These are phyloP conservation scores for Galerucella calmariensis DNA, from an alignment of 2,888 invertebrate species.

Conservation along the genomic window DNA sequence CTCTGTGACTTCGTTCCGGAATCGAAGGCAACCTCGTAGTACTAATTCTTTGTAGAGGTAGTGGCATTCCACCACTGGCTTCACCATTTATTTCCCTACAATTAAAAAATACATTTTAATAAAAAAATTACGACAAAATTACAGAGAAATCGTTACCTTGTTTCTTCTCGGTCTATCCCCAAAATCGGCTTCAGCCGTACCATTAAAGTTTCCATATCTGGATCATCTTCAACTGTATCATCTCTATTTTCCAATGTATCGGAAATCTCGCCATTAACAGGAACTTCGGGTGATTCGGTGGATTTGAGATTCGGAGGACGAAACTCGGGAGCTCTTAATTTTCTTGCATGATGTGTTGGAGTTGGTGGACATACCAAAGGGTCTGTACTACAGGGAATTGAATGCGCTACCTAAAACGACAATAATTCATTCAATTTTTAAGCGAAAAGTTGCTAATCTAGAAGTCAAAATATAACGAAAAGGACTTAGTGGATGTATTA, in stretches of 20 bases:
- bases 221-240: conserved; percentile 19
- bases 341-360: conserved; percentile 85
- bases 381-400: conserved; percentile 26
- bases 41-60: conserved; percentile 76
- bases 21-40: conserved; percentile 84
- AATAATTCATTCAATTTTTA: no score
- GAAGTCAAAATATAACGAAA: no score
- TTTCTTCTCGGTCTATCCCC: conserved; percentile 46
- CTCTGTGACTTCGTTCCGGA: conserved; percentile 75
- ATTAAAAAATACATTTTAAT: background rate
- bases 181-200: conserved; percentile 29
- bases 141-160: conserved; percentile 26
- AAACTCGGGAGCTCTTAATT: conserved; percentile 67
- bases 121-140: background rate
- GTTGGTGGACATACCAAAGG: conserved; percentile 85
- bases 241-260: conserved; percentile 11
- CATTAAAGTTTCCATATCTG: conserved; percentile 29
- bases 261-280: conserved; percentile 15
- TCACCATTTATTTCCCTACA: conserved; percentile 59
- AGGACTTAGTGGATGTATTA: no score
- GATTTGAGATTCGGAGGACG: conserved; percentile 68
- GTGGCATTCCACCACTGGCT: conserved; percentile 66
- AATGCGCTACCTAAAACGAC: conserved; percentile 37
- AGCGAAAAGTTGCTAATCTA: no score
- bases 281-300: conserved; percentile 46